Conservation (phyloP, 2,113 vertebrate species). For the Pluvianellus socialis region DNA sequence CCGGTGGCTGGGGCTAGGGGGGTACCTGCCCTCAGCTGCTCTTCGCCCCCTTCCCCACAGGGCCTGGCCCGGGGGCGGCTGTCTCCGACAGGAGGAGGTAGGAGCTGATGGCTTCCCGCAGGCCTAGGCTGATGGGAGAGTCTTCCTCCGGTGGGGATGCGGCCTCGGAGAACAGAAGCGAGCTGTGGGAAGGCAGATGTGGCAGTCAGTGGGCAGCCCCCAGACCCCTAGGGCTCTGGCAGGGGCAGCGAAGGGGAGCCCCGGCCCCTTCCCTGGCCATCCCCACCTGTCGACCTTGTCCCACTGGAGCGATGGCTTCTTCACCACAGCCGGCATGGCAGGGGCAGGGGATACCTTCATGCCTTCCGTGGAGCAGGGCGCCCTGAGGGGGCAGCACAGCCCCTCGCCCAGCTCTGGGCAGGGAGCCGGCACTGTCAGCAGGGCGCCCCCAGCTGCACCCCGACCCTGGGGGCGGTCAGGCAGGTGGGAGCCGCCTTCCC, state of each 20-base stretch:
- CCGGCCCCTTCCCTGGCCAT: fast-evolving
- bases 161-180: conserved; percentile 68
- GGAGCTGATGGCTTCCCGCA: conserved; percentile 84
- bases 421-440: not conserved
- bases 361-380: conserved; percentile 74
- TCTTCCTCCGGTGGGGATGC: conserved; percentile 14
- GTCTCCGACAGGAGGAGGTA: conserved; percentile 83
- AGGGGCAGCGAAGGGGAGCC: fast-evolving
- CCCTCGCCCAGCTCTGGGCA: conserved; percentile 74
- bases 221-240: fast-evolving
- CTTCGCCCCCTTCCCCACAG: not conserved
- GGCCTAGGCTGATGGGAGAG: conserved; percentile 83
- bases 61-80: not conserved
- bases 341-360: not conserved
- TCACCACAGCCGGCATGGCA: conserved; percentile 38
- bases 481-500: not conserved
- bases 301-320: conserved; percentile 79
- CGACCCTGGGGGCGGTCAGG: fast-evolving
- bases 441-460: not conserved
- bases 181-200: conserved; percentile 50
- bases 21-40: not conserved
- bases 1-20: fast-evolving
- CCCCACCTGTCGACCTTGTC: conserved; percentile 81
- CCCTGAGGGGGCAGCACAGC: conserved; percentile 75
- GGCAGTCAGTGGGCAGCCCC: not conserved